These are phyloP conservation scores for Talpa occidentalis DNA, from an alignment of 2,113 vertebrate genomes.

Conservation along the genomic window DNA sequence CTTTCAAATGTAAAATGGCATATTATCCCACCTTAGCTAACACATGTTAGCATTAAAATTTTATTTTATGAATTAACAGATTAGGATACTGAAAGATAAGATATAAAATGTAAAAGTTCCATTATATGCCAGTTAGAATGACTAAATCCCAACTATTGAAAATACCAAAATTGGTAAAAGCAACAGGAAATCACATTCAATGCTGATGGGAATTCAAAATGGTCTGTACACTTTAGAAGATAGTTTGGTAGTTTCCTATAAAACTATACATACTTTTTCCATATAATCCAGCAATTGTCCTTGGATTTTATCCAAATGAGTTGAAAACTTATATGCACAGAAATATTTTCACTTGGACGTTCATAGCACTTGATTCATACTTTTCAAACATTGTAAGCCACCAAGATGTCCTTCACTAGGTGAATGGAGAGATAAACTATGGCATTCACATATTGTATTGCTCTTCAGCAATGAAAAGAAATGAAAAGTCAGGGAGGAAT, in stretches of 20 bases:
- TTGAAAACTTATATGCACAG: not conserved
- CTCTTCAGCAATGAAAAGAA: not conserved
- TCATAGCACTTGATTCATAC: not conserved
- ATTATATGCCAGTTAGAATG: not conserved
- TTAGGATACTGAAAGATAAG: not conserved
- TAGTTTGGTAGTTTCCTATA: not conserved
- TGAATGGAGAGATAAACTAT: too few relatives aligned
- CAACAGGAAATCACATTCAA: not conserved
- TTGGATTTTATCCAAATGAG: not conserved
- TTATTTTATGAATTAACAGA: not conserved
- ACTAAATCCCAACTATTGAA: not conserved
- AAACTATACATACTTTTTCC: not conserved
- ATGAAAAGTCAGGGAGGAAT: not conserved
- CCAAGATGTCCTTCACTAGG: not conserved
- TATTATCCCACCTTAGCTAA: not conserved
- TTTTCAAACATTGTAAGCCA: not conserved
- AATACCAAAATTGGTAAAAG: not conserved
- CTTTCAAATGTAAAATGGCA: not conserved
- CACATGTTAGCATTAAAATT: not conserved
- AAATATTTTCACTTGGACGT: not conserved
- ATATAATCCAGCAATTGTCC: not conserved
- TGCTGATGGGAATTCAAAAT: not conserved
- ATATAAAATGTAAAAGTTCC: not conserved
- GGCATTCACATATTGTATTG: too few relatives aligned
- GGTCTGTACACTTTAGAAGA: not conserved